These are phyloP conservation scores for Morus bassanus DNA, from an alignment of 2,797 vertebrate species.

Conservation along the genomic window DNA sequence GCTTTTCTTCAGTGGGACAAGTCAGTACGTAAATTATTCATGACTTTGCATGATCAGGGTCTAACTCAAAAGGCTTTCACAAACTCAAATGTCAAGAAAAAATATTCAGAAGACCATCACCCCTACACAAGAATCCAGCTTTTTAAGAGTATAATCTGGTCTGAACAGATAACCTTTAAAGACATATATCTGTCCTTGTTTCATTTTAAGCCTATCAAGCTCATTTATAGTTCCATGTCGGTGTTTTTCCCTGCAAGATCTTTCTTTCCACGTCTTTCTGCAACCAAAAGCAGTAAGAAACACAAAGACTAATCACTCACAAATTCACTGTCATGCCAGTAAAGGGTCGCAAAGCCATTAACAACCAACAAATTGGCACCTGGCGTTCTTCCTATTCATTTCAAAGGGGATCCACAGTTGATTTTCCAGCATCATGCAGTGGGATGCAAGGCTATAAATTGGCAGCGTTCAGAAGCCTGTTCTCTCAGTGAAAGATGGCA, in stretches of 20 bases:
- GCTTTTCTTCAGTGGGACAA: background rate
- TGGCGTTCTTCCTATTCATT: slow-evolving; percentile 14
- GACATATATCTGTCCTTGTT: background rate
- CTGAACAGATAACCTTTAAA: background rate
- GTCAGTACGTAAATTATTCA: background rate
- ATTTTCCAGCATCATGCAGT: background rate
- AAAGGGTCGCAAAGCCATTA: background rate
- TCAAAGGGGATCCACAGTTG: background rate
- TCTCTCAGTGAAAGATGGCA: background rate
- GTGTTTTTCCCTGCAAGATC: background rate
- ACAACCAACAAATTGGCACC: background rate
- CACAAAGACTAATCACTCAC: background rate
- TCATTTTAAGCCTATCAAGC: background rate
- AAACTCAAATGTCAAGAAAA: background rate
- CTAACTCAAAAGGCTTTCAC: background rate
- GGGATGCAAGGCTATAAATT: background rate
- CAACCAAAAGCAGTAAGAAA: background rate
- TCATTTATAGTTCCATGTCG: background rate
- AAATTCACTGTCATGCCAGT: background rate
- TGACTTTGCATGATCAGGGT: background rate
- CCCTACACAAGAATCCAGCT: background rate
- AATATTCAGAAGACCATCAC: background rate
- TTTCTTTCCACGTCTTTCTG: background rate
- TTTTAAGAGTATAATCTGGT: background rate
- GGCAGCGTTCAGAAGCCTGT: background rate